A percentile compares a stretch with the other conserved stretches of the same genome.
Conservation (phyloP, 2,888 invertebrate genomes). For the Pheosia gnoma region DNA sequence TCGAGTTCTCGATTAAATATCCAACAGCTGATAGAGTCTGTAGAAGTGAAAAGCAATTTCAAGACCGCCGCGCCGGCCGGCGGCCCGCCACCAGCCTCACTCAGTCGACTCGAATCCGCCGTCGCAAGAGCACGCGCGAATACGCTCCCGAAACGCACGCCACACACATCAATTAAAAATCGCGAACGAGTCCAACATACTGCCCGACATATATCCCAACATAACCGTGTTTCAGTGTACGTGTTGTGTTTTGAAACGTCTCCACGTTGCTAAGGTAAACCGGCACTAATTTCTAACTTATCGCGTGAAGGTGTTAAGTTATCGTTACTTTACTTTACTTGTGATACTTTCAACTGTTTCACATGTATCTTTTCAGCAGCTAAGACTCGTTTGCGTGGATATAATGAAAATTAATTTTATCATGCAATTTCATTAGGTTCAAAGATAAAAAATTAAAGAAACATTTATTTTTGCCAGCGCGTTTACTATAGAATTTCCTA, state of each 20-base stretch:
- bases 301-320: constrained; percentile 12
- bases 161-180: constrained; percentile 17
- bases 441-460: not conserved
- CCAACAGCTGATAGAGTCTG: constrained; percentile 11
- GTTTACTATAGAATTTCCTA: not conserved
- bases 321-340: constrained; percentile 8
- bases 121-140: constrained; percentile 28
- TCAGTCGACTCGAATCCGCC: constrained; percentile 26
- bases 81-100: not conserved
- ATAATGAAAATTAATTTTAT: constrained; percentile 7
- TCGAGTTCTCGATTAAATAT: constrained; percentile 5
- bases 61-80: constrained; percentile 15
- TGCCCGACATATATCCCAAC: constrained; percentile 27
- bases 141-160: constrained; percentile 17
- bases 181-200: constrained; percentile 34
- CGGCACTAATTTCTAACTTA: constrained; percentile 21
- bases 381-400: constrained; percentile 1
- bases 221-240: constrained; percentile 4
- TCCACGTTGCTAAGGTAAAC: constrained; percentile 32
- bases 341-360: constrained; percentile 4
- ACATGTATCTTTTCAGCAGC: not conserved
- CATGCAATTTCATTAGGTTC: constrained; percentile 2
- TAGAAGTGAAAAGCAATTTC: constrained; percentile 30
- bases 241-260: constrained; percentile 29
- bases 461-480: not conserved